Evolutionary conservation across 1,140 invertebrate genomes (phyloP).

Genomic region (Triops cancriformis): DNA sequence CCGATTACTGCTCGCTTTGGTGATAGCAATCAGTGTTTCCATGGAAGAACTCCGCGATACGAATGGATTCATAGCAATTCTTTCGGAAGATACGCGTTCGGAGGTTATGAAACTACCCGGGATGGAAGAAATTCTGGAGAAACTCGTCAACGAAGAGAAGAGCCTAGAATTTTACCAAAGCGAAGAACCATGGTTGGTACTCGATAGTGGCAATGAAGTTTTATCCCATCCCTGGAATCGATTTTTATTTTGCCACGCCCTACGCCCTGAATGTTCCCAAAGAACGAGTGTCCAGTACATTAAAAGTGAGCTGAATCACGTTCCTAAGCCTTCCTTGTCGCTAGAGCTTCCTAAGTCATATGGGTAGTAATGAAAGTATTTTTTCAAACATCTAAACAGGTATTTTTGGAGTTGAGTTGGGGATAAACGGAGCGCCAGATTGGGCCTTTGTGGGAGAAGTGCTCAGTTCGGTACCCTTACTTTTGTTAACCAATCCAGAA

Average conservation of each 20-base stretch:
- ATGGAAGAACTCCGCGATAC: background rate
- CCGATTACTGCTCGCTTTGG: background rate
- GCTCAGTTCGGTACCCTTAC: background rate
- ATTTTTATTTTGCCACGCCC: background rate
- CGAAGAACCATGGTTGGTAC: background rate
- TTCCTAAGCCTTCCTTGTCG: too few relatives aligned
- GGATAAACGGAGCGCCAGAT: background rate
- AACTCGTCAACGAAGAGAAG: background rate
- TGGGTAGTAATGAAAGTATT: too few relatives aligned
- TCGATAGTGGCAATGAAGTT: background rate
- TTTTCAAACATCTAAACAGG: background rate
- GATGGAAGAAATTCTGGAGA: background rate
- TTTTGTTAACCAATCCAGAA: constrained; percentile 8
- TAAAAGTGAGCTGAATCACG: background rate
- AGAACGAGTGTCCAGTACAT: background rate
- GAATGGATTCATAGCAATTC: background rate
- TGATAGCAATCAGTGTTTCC: background rate
- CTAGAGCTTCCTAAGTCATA: too few relatives aligned
- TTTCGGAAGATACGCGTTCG: background rate
- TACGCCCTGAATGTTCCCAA: background rate
- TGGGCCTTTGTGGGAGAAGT: constrained; percentile 2
- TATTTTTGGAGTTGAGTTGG: background rate
- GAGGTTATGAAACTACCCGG: background rate
- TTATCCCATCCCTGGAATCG: background rate
- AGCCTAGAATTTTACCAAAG: background rate